These are phyloP conservation scores for Embidobia sp. DNA, from an alignment of 2,888 invertebrate species.

Conservation along the genomic window DNA sequence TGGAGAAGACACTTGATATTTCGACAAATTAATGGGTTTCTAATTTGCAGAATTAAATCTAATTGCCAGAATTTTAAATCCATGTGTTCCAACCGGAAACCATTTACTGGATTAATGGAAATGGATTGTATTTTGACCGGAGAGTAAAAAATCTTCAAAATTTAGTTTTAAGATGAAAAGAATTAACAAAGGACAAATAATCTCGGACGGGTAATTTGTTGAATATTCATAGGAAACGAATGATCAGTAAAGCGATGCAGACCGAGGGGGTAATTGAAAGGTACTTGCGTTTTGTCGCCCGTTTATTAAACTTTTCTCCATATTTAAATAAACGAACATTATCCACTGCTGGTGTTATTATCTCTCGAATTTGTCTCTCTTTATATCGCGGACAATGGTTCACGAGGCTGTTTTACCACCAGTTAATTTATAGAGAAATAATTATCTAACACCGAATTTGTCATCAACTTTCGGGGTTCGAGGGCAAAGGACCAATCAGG, in stretches of 20 bases:
- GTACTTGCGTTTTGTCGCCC: conserved; percentile 21
- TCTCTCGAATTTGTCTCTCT: conserved; percentile 31
- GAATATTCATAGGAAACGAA: conserved; percentile 22
- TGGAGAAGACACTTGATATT: too few species aligned
- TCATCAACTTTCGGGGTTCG: too few species aligned
- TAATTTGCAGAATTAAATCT: too few species aligned
- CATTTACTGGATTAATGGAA: too few species aligned
- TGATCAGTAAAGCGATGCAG: conserved; percentile 7
- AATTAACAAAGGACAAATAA: neutral
- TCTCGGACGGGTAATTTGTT: conserved; percentile 19
- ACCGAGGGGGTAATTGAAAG: conserved; percentile 25
- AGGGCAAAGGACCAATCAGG: too few species aligned
- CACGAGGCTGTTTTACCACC: conserved; percentile 18
- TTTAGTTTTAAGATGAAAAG: too few species aligned
- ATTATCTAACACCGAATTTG: too few species aligned
- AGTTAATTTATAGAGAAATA: conserved; percentile 30
- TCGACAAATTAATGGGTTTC: too few species aligned
- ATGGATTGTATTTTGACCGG: too few species aligned
- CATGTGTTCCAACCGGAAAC: too few species aligned
- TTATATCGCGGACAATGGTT: conserved; percentile 32
- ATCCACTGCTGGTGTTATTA: conserved; percentile 14
- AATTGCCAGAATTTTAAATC: too few species aligned
- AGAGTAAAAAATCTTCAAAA: too few species aligned
- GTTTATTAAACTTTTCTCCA: conserved; percentile 26
- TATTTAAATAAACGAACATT: conserved; percentile 28